Base-by-base conservation (phyloP, 2,797 vertebrate genomes). In the Australoheros facetus region DNA sequence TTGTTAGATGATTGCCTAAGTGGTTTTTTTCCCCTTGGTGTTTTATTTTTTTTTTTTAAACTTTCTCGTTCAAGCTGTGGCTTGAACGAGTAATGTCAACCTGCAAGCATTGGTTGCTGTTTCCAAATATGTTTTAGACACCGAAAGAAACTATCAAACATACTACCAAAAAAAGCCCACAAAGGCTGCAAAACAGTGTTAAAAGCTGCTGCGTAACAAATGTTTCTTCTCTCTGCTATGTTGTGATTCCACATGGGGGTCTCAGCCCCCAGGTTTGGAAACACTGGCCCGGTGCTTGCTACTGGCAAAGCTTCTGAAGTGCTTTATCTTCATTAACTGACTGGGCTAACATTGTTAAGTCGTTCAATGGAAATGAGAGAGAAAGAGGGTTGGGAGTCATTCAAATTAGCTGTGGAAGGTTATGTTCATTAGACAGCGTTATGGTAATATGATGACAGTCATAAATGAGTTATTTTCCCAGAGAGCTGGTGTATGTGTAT, bases 381-480 rank as follows among this genome's bases (percentile, higher is more conserved):
- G 74, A 70, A 13, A 0, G 26, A 56, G 48, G 23, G 37, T 64
- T 19, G 26, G 16, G 60, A 85, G 78, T 87, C 73, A 42, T 64
- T 84, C 39, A 78, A 66, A 85, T 88, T 80, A 87, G 34, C 82
- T 11, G 7, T 73, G 83, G 83, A 85, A 64, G 72, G 81, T 78
- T 78, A 23, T 64, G 85, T 76, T 88, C 75, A 89, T 81, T 81
- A 87, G 76, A 77, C 75, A 58, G 83, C 71, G 79, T 83, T 83
- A 64, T 73, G 58, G 81, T 86, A 75, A 85, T 85, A 54, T 77
- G 74, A 86, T 85, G 56, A 82, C 37, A 34, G 75, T 58, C 77
- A 48, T 85, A 77, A 79, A 81, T 66, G 34, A 73, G 72, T 76
- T 76, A 53, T 79, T 34, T 34, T 70, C 70, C 28, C 37, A 59